Base-by-base conservation (phyloP, 2,888 invertebrate species). In the Dolomedes plantarius region DNA sequence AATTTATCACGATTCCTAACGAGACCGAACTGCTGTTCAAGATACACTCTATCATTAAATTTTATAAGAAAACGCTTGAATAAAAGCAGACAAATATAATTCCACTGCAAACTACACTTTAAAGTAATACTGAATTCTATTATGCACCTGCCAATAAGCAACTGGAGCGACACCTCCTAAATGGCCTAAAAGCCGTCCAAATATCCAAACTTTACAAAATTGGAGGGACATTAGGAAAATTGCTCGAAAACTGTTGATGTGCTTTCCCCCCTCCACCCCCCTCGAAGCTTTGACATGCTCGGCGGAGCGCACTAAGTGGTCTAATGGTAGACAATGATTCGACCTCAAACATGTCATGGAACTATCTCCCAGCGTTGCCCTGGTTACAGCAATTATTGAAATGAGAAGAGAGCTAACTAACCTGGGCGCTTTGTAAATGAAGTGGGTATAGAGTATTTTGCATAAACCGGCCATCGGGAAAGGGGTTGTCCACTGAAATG, bases 291-390 rank as follows among this genome's bases (percentile, higher is more conserved):
- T 75, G 82, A 82, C 82, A 75, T 75, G 82, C 82, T 82, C 69
- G 46, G 39, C 69, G 82, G 23, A 75, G 82, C 75, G 64, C n/a
- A 41, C 75, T 82, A 82, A 82, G 82, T 75, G 82, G 46, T 75
- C 75, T 82, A 82, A 82, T 82, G 75, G 82, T 69, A 56, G 71
- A 69, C 82, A 75, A 82, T 82, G 82, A 82, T 82, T 75, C 82
- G 69, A 82, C 82, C 75, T 71, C 82, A 82, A 82, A 69, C 82
- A 82, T 82, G 82, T 64, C 69, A 82, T 74, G 75, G 82, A 74
- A 71, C 69, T 71, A 80, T 65, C 73, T 64, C 71, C 71, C 50
- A 9, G 56, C 62, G 68, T 69, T 69, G 69, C 41, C 62, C 69
- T 39, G 41, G 82, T 31, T 56, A 56, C 56, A 62, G 75, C 75